These are phyloP conservation scores for Holothuria glaberrima DNA, from an alignment of 35 echinoderm and acorn worm genomes.

Conservation along the genomic window DNA sequence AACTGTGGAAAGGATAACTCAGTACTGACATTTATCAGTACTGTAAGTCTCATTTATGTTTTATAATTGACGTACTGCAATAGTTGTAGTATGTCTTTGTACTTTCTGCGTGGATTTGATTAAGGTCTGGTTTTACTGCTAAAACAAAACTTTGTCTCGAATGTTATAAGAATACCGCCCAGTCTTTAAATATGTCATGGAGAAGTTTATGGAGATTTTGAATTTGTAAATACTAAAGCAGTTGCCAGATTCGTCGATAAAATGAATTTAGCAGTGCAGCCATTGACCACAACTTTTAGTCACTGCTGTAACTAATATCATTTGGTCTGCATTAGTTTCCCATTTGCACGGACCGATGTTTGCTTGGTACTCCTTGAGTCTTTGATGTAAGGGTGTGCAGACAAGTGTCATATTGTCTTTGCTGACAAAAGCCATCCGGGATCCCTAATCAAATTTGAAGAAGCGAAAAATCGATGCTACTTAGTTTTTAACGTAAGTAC, in stretches of 20 bases:
- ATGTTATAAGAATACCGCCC: too few relatives aligned
- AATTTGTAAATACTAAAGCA: background rate
- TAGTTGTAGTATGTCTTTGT: too few relatives aligned
- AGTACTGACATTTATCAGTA: too few relatives aligned
- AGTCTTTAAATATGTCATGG: too few relatives aligned
- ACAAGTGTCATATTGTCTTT: conserved; percentile 5
- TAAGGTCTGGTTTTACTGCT: too few relatives aligned
- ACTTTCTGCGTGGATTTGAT: too few relatives aligned
- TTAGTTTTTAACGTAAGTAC: conserved; percentile 23
- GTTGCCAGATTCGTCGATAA: background rate
- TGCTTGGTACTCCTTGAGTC: background rate
- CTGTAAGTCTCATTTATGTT: too few relatives aligned
- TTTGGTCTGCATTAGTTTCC: background rate
- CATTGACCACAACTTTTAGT: background rate
- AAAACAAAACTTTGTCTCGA: too few relatives aligned
- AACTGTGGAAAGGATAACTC: too few relatives aligned
- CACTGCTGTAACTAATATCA: background rate
- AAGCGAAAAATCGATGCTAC: conserved; percentile 26
- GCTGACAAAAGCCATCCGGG: conserved; percentile 7
- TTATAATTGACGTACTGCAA: too few relatives aligned
- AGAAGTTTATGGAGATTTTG: too few relatives aligned
- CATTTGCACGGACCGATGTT: background rate
- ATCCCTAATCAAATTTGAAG: conserved; percentile 41
- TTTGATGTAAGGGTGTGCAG: background rate
- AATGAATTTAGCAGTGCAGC: background rate